A percentile compares a stretch with the other conserved stretches of the same genome.
Evolutionary conservation across 2,113 vertebrate species (phyloP).

Genomic region (Rattus norvegicus): DNA sequence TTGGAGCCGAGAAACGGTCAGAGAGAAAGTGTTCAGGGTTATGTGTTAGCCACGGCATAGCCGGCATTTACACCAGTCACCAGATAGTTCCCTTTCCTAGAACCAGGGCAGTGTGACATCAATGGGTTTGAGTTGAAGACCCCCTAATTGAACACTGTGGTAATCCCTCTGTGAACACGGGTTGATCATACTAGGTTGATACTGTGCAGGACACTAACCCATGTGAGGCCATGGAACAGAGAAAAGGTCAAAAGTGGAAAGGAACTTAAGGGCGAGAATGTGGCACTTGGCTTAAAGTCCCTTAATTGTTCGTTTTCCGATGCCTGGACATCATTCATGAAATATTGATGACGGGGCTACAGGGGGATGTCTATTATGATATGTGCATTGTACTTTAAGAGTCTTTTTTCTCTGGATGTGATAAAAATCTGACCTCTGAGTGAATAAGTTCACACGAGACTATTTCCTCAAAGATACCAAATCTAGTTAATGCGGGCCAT

Average conservation of each 20-base stretch:
- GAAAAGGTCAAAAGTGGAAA: not conserved
- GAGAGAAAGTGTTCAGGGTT: conserved; percentile 62
- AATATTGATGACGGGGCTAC: not conserved
- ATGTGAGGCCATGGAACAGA: not conserved
- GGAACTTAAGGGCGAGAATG: not conserved
- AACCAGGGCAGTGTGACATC: conserved; percentile 59
- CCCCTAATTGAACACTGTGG: conserved; percentile 37
- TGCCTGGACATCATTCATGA: not conserved
- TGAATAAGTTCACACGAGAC: not conserved
- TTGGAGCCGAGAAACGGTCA: conserved; percentile 73
- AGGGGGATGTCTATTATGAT: not conserved
- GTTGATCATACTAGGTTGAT: not conserved
- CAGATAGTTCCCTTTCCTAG: conserved; percentile 72
- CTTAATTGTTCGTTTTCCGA: not conserved
- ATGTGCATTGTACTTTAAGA: not conserved
- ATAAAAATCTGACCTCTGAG: not conserved
- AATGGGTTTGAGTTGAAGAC: conserved; percentile 51
- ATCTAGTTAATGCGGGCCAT: not conserved
- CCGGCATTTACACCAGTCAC: conserved; percentile 60
- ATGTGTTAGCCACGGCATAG: conserved; percentile 66
- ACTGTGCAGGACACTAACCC: not conserved
- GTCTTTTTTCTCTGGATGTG: not conserved
- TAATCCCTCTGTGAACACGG: conserved; percentile 22
- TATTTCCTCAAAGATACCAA: not conserved
- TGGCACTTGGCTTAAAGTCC: not conserved